Base-by-base conservation (phyloP, 2,113 vertebrate genomes). In the Petroica traversi region DNA sequence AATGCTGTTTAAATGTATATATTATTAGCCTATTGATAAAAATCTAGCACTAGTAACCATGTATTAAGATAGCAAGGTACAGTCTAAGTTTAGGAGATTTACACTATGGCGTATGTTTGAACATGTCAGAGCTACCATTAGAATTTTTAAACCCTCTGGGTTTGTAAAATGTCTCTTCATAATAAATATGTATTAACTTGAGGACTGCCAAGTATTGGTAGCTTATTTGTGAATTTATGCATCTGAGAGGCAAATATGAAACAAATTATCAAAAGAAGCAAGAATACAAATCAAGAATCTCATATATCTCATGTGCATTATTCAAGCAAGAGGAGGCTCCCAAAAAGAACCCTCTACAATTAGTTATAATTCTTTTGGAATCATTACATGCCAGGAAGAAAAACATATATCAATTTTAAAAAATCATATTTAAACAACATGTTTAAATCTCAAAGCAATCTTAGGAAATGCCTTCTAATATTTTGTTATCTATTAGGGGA, bases 201-300 rank as follows among this genome's bases (percentile, higher is more conserved):
- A 97, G 62, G 64, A 43, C 78, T 92, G 78, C 66, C 92, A 96
- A 92, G n/a, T 77, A 90, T 48, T 48, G 46, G 61, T 89, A 61
- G 28, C 64, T 94, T 79, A n/a, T 73, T 95, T 97, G 71, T 92
- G 80, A 93, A 92, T 97, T 88, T 94, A 58, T 95, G n/a, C 72
- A 40, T 78, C 62, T 69, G 84, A 96, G 88, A 89, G 77, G 71
- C 82, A 96, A 92, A 76, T 64, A 68, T 36, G 75, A 89, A 96
- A 84, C 20, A 55, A 67, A 78, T 41, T 90, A 95, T 93, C 62
- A 95, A 96, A 92, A 85, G 93, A 89, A 95, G 59, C 36, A 93
- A 63, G 54, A 96, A 78, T 87, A 54, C 19, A 31, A 52, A 41
- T 77, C 59, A 85, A 66, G 48, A 94, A 72, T 94, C 88, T 97